A percentile compares a stretch with the other conserved stretches of the same genome.
phyloP scores from a whole-genome alignment of 1,140 invertebrate genomes.

The Drosophila athabasca region DNA sequence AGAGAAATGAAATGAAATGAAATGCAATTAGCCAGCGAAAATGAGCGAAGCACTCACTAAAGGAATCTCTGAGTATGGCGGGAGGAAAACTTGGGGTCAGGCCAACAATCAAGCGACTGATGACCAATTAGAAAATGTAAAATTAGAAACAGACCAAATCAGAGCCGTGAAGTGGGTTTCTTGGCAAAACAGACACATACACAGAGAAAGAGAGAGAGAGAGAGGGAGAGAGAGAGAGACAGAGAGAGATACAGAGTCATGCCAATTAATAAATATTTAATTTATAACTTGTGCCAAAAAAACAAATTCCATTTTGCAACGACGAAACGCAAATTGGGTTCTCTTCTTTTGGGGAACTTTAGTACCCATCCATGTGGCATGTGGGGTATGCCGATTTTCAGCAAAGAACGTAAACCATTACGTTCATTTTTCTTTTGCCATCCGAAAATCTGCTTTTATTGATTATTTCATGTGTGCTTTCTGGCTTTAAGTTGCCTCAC shows the following conservation, averaged over 20 bases:
- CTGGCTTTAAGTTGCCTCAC: too few species aligned
- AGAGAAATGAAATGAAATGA: constrained; percentile 59
- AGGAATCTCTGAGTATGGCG: background rate
- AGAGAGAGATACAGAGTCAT: constrained; percentile 14
- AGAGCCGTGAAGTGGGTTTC: background rate
- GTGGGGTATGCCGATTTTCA: too few species aligned
- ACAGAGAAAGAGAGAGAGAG: too few species aligned
- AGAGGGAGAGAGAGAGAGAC: background rate
- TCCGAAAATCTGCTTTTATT: too few species aligned
- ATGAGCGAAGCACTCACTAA: constrained; percentile 27
- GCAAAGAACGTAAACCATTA: too few species aligned
- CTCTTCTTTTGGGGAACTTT: background rate
- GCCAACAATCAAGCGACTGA: constrained; percentile 62
- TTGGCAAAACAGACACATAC: background rate
- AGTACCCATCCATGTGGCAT: too few species aligned
- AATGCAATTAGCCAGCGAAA: constrained; percentile 77
- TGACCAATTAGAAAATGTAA: constrained; percentile 73
- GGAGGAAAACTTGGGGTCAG: background rate
- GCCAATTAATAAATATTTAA: constrained; percentile 79
- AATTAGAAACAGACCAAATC: constrained; percentile 38
- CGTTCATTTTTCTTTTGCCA: too few species aligned
- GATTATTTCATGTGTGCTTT: too few species aligned
- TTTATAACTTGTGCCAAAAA: constrained; percentile 51
- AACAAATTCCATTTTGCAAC: constrained; percentile 43
- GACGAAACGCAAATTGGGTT: background rate